Evolutionary conservation across 35 echinoderm and acorn worm species (phyloP), one percentile per base, ranked within the genome.

Genomic region (Ptychodera flava): DNA sequence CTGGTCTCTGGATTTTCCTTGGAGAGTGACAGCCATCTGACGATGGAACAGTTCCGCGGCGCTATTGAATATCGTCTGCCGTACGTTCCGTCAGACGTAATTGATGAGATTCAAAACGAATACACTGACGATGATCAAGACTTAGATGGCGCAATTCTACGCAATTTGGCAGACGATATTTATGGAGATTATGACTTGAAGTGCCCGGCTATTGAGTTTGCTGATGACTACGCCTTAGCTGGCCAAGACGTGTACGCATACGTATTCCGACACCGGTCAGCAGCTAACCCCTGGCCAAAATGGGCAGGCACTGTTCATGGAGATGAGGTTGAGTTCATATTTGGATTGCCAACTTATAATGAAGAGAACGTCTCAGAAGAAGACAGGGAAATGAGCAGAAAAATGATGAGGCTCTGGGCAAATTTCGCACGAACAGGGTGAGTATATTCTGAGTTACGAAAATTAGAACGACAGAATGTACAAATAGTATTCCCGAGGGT

Each of bases 221-320:
- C 6, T 64, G 45, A 64, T 22, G 6, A 64, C 22, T 64, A 64
- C 22, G 6, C 45, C 45, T 12, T 6, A 6, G 45, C 45, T 64
- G 45, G 45, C 22, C 6, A 88, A 32, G 81, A 91, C 10, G 88
- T 95, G 6, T 98, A 94, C 85, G 76, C 84, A 30, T 98, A 98
- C 79, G 82, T 86, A 33, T 98, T 98, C 36, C 38, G 36, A 30
- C 92, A 94, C 36, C 87, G 93, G 15, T 78, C 92, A 0, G 78
- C 90, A 1, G 88, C 88, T 33, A 94, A 93, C 34, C 89, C 89
- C 31, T 98, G 89, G 88, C 93, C 86, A 0, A 90, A 94, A 1
- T 98, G 95, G 95, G 93, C 93, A 90, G 95, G 95, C 2, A 85
- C 94, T 12, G 77, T 98, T 28, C 95, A 98, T 82, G 95, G 92